Evolutionary conservation across 2,113 vertebrate genomes (phyloP), one percentile per base, ranked within the genome.

Genomic region (Festucalex cinctus): DNA sequence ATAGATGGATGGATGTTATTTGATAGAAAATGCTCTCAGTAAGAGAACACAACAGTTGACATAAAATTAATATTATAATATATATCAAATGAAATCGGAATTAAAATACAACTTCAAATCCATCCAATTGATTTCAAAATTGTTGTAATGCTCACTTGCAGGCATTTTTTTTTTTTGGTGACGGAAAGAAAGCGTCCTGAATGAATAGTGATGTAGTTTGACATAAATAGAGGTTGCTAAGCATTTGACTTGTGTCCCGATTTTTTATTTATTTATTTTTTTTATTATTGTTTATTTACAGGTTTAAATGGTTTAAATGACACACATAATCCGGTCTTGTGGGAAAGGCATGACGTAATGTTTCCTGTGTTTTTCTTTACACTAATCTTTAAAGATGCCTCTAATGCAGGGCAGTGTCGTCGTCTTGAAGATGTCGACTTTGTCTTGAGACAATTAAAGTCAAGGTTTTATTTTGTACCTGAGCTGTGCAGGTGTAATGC

Each of bases 261-360:
- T n/a, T n/a, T n/a, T n/a, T n/a, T n/a, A n/a, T n/a, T n/a, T n/a
- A n/a, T n/a, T n/a, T n/a, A n/a, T n/a, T n/a, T 12, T 41, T 65
- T 32, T 59, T 19, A 19, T 16, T 16, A 59, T 51, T 51, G 85
- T 83, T 86, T 80, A 83, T 66, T 75, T 83, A 58, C 60, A 81
- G 72, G 70, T 83, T 72, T 76, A 76, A 78, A 39, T 32, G 49
- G 67, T 81, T 76, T 75, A 76, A 78, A 79, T 77, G 68, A 79
- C 70, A 88, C 53, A 75, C 79, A 78, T 83, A 85, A 86, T 85
- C 83, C 73, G 32, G 69, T 43, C 12, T 86, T 86, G 80, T 71
- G 70, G 71, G 74, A 77, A 88, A 83, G 64, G 66, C 68, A 68
- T 70, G 78, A 80, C 70, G 74, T 49, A 2, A 7, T 73, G 43